These are phyloP conservation scores for Meloidogyne floridensis DNA, from an alignment of 1,140 invertebrate species.

Conservation along the genomic window DNA sequence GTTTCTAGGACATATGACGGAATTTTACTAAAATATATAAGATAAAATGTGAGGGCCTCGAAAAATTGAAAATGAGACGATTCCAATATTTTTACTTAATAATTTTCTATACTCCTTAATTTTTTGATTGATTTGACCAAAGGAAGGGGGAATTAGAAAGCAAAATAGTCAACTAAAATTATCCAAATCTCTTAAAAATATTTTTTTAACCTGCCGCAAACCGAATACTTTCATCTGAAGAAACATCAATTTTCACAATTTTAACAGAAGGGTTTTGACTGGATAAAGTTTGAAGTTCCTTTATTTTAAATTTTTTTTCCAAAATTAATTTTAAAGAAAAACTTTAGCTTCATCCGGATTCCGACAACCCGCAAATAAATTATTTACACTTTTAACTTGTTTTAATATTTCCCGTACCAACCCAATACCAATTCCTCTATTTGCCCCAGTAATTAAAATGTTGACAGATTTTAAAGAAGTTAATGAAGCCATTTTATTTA, in stretches of 20 bases:
- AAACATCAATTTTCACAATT: constrained; percentile 43
- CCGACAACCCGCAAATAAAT: constrained; percentile 39
- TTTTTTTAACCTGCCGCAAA: constrained; percentile 2
- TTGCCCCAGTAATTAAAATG: constrained; percentile 49
- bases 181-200: too few species aligned
- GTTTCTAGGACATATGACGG: too few species aligned
- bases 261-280: neutral
- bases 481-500: neutral
- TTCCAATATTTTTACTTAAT: too few species aligned
- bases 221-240: constrained; percentile 32
- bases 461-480: constrained; percentile 16
- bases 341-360: constrained; percentile 39
- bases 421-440: constrained; percentile 47
- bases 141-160: too few species aligned
- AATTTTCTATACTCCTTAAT: too few species aligned
- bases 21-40: too few species aligned
- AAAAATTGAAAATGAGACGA: too few species aligned
- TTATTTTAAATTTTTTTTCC: neutral
- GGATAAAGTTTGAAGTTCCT: neutral
- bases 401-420: constrained; percentile 32
- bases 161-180: too few species aligned
- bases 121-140: too few species aligned
- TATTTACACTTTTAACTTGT: constrained; percentile 25
- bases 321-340: neutral
- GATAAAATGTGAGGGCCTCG: too few species aligned